phyloP scores from a whole-genome alignment of 1,140 invertebrate species.

The Sesamia nonagrioides region DNA sequence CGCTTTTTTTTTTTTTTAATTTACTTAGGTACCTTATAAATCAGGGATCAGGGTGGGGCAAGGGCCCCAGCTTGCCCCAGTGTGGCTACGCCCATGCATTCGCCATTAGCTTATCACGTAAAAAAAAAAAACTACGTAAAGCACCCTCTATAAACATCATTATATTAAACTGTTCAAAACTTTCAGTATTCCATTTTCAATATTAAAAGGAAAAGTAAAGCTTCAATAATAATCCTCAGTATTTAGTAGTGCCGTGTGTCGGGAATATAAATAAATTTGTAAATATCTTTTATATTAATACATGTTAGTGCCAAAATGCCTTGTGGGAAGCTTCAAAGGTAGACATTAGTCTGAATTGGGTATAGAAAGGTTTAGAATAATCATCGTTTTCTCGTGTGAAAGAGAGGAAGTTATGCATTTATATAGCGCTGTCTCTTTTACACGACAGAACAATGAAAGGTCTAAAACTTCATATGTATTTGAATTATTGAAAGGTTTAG shows the following conservation, averaged over 20 bases:
- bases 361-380: not conserved
- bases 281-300: constrained; percentile 26
- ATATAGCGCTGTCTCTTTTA: not conserved
- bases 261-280: not conserved
- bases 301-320: constrained; percentile 26
- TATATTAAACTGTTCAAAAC: not conserved
- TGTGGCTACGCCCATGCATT: too few relatives aligned
- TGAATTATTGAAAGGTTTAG: constrained; percentile 9
- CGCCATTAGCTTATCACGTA: too few relatives aligned
- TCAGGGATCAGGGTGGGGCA: too few relatives aligned
- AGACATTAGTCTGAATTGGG: not conserved
- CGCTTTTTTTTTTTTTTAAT: too few relatives aligned
- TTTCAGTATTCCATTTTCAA: not conserved
- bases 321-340: constrained; percentile 13
- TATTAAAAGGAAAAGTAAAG: not conserved
- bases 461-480: not conserved
- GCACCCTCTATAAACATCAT: not conserved
- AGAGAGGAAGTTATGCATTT: not conserved
- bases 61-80: too few relatives aligned
- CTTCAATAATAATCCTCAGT: constrained; percentile 8
- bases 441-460: not conserved
- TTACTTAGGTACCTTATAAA: too few relatives aligned
- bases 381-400: not conserved
- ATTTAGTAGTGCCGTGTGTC: not conserved
- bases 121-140: not conserved